Base-by-base conservation (phyloP, 2,797 vertebrate species). In the Syngnathus rostellatus region DNA sequence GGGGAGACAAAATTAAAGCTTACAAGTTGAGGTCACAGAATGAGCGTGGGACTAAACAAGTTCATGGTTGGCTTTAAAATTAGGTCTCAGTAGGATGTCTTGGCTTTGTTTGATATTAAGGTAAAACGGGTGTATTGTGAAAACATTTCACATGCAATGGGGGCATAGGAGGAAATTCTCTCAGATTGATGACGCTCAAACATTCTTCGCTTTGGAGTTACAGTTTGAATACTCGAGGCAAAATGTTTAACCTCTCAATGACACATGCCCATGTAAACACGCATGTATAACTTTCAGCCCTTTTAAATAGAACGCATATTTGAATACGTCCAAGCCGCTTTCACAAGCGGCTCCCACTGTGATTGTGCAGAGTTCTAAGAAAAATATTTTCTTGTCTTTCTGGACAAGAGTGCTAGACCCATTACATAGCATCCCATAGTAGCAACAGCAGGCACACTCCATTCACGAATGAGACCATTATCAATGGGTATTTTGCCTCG, bases 1-100 rank as follows among this genome's bases (percentile, higher is more conserved):
- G 43, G 53, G 69, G 64, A 64, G 60, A 60, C 58, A 41, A 64
- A 78, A 77, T 65, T 74, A 67, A 23, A 72, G 69, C 66, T 65
- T 74, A 23, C 1, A 53, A 61, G 65, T 23, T 62, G 43, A 71
- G 67, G 62, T 63, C 65, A 39, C 51, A 58, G 40, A 69, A 50
- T 54, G 48, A 48, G 21, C 10, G 54, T 66, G 51, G 51, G 40
- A 61, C 50, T n/a, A 39, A 67, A 63, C 6, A 5, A 46, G 40
- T 76, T 61, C 46, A 65, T 40, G 48, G 59, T 1, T 31, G 16
- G 41, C 68, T 75, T 76, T 8, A 23, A 77, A 75, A 67, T 48
- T 17, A 60, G 39, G 37, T 61, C 51, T 46, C 59, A 37, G 8
- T 63, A n/a, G 43, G 17, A 8, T 11, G 57, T 59, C 16, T 59